A percentile compares a stretch with the other conserved stretches of the same genome.
Evolutionary conservation across 2,113 vertebrate species (phyloP).

Genomic region (Mobula birostris): DNA sequence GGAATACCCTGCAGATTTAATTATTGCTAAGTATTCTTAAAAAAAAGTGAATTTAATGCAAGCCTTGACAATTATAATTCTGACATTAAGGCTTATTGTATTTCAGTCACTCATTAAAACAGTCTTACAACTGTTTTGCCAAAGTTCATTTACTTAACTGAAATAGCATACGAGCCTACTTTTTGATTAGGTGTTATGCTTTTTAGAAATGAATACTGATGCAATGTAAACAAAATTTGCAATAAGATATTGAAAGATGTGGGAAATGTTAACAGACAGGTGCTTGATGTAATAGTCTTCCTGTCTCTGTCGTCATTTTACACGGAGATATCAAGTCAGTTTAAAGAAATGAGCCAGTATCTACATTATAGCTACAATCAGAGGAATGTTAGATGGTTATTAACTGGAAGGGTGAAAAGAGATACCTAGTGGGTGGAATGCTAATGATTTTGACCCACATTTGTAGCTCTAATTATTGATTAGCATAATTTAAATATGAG

Average conservation of each 20-base stretch:
- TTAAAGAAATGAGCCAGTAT: not conserved
- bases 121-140: not conserved
- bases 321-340: not conserved
- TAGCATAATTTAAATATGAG: too few relatives aligned
- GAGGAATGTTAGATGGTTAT: not conserved
- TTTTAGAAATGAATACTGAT: not conserved
- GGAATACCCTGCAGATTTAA: not conserved
- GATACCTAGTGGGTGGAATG: not conserved
- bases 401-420: not conserved
- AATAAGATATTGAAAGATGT: not conserved
- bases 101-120: not conserved
- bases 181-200: not conserved
- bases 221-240: not conserved
- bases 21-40: not conserved
- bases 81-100: not conserved
- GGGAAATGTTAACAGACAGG: not conserved
- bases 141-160: not conserved
- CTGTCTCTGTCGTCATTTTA: not conserved
- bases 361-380: not conserved
- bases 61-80: not conserved
- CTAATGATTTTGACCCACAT: not conserved
- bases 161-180: not conserved
- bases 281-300: not conserved
- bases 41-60: not conserved
- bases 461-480: too few relatives aligned